These are phyloP conservation scores for Tragulus kanchil DNA, from an alignment of 2,113 vertebrate genomes.

Conservation along the genomic window DNA sequence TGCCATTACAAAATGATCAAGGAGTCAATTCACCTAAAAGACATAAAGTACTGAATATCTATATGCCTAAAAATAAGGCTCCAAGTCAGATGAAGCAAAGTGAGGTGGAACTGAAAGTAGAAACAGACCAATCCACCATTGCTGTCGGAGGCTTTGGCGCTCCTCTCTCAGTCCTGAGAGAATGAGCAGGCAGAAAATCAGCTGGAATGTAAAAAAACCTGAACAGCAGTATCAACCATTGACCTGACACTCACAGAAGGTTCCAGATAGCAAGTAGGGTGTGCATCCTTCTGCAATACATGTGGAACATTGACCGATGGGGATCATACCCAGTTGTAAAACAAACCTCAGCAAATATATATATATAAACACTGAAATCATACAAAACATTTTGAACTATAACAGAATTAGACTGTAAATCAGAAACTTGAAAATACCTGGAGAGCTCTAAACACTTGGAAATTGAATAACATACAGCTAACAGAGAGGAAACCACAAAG, in stretches of 20 bases:
- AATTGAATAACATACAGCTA: slow-evolving; percentile 7
- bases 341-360: not conserved
- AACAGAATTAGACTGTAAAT: not conserved
- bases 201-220: not conserved
- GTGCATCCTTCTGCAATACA: not conserved
- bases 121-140: not conserved
- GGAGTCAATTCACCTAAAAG: not conserved
- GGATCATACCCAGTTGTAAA: not conserved
- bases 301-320: not conserved
- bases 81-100: not conserved
- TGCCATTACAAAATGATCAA: not conserved
- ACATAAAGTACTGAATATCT: not conserved
- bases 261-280: not conserved
- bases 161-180: not conserved
- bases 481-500: not conserved
- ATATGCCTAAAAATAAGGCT: not conserved
- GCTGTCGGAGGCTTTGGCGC: not conserved
- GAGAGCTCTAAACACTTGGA: not conserved
- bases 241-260: not conserved
- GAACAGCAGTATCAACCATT: not conserved
- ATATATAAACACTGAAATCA: slow-evolving; percentile 20
- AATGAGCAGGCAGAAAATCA: not conserved
- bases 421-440: not conserved
- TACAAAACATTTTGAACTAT: not conserved
- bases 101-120: not conserved